Conservation (phyloP, 2,888 invertebrate genomes). For the Cyclophora punctaria region DNA sequence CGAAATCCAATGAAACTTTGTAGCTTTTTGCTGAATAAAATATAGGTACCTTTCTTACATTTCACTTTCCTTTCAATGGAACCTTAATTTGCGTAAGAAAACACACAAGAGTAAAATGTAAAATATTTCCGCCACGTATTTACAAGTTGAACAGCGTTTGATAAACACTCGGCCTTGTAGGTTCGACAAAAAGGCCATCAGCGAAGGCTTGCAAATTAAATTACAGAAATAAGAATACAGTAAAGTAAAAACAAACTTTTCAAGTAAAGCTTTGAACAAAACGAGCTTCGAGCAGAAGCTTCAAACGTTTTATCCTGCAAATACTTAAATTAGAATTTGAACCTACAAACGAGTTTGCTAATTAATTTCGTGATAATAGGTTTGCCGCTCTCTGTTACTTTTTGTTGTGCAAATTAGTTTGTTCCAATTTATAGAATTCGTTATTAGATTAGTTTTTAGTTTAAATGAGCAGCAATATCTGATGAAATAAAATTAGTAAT, state of each 20-base stretch:
- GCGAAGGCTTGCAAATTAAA: constrained; percentile 27
- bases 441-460: constrained; percentile 3
- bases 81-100: too few species aligned
- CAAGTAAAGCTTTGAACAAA: constrained; percentile 27
- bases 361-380: constrained; percentile 51
- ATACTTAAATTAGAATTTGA: constrained; percentile 49
- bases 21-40: too few species aligned
- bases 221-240: constrained; percentile 34
- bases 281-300: constrained; percentile 18
- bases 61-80: too few species aligned
- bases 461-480: not conserved
- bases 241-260: constrained; percentile 30
- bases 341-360: constrained; percentile 47
- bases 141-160: constrained; percentile 14
- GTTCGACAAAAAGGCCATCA: constrained; percentile 19
- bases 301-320: constrained; percentile 18
- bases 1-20: too few species aligned
- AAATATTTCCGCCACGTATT: constrained; percentile 6
- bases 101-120: too few species aligned
- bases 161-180: constrained; percentile 21
- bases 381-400: constrained; percentile 31
- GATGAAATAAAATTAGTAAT: too few species aligned
- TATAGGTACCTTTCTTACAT: too few species aligned
- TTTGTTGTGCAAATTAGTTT: constrained; percentile 32
- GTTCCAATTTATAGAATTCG: constrained; percentile 14